phyloP scores from a whole-genome alignment of 2,113 vertebrate species.

The Tragulus kanchil region DNA sequence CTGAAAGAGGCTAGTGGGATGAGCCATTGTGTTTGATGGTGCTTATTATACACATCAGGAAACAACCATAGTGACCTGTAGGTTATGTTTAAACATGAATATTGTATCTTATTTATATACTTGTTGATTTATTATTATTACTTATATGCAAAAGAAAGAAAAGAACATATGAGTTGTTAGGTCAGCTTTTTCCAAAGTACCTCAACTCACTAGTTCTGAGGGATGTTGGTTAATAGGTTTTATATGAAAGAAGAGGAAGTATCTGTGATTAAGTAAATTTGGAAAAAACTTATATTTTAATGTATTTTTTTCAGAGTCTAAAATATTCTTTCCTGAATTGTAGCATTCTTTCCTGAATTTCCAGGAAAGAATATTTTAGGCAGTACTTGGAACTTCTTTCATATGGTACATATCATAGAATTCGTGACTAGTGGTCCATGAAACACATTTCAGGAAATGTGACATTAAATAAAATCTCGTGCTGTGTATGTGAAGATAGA shows the following conservation, averaged over 20 bases:
- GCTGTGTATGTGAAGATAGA: not conserved
- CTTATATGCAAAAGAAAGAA: constrained; percentile 25
- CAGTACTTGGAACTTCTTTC: constrained; percentile 4
- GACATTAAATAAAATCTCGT: not conserved
- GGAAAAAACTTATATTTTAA: not conserved
- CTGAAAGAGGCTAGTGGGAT: constrained; percentile 53
- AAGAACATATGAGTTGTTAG: constrained; percentile 37
- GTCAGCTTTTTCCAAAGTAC: not conserved
- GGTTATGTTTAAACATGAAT: constrained; percentile 17
- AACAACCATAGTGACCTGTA: not conserved
- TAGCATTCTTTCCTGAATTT: not conserved
- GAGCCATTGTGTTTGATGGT: constrained; percentile 62
- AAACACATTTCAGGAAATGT: not conserved
- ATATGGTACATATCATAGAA: not conserved
- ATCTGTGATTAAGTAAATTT: not conserved
- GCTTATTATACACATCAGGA: constrained; percentile 47
- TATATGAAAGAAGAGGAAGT: not conserved
- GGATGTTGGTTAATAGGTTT: not conserved
- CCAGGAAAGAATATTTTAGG: not conserved
- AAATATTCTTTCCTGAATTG: not conserved
- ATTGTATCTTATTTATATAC: not conserved
- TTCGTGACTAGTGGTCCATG: not conserved
- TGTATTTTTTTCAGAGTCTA: constrained; percentile 18
- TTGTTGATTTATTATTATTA: constrained; percentile 29
- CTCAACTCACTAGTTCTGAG: not conserved